These are phyloP conservation scores for Phenganax stokvisi DNA, from an alignment of 92 coral and sea anemone genomes.

Conservation along the genomic window DNA sequence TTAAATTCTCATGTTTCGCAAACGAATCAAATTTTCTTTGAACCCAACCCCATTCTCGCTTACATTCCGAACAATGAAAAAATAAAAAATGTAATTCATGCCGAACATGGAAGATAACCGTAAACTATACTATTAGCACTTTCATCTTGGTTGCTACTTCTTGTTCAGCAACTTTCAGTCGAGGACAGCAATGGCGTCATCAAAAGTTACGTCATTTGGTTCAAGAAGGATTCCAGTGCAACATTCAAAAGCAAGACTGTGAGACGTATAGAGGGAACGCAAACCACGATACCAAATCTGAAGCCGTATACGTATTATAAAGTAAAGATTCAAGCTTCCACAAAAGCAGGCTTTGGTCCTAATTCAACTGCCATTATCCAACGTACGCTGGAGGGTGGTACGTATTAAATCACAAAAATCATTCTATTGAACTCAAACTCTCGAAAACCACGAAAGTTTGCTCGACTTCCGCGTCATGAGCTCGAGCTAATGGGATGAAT, in stretches of 20 bases:
- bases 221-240: slow-evolving; percentile 50
- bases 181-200: slow-evolving; percentile 71
- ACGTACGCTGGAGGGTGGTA: slow-evolving; percentile 82
- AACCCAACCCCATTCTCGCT: no score
- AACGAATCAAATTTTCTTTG: no score
- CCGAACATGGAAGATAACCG: no score
- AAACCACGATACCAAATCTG: slow-evolving; percentile 54
- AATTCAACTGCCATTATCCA: slow-evolving; percentile 5
- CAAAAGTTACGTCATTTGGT: slow-evolving; percentile 66
- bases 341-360: slow-evolving; percentile 80
- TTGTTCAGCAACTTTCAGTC: slow-evolving; percentile 59
- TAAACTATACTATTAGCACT: no score
- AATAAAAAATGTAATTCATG: no score
- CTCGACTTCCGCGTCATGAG: neutral
- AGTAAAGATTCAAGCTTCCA: slow-evolving; percentile 79
- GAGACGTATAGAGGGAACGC: slow-evolving; percentile 49
- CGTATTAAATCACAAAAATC: slow-evolving; percentile 4
- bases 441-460: neutral
- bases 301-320: slow-evolving; percentile 57
- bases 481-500: neutral
- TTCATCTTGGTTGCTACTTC: neutral
- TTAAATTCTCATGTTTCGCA: no score
- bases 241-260: slow-evolving; percentile 55
- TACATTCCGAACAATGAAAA: no score
- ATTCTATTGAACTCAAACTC: neutral